phyloP scores from a whole-genome alignment of 30 jellyfish, hydroid and myxozoan genomes.

The Mastigias papua region DNA sequence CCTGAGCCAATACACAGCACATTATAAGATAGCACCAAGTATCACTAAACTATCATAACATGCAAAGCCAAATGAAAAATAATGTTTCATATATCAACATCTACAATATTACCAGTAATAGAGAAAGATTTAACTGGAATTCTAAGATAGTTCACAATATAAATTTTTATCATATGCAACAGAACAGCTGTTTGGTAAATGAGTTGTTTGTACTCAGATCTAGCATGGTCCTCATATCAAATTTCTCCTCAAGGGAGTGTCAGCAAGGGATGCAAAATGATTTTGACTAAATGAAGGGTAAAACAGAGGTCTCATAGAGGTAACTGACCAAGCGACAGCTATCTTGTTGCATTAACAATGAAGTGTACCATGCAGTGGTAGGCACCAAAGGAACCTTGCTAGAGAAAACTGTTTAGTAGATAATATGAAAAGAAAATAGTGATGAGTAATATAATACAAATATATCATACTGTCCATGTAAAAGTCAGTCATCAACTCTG shows the following conservation, averaged over 20 bases:
- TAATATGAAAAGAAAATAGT: constrained; percentile 13
- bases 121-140: not conserved
- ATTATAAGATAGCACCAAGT: too few relatives aligned
- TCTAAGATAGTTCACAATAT: not conserved
- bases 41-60: too few relatives aligned
- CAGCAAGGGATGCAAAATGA: not conserved
- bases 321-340: not conserved
- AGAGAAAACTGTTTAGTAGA: not conserved
- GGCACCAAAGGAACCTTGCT: not conserved
- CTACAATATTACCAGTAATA: not conserved
- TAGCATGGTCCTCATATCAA: not conserved
- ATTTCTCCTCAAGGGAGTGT: not conserved
- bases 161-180: not conserved
- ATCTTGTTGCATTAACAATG: not conserved
- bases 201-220: not conserved
- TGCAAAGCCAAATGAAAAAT: too few relatives aligned
- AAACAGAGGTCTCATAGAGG: not conserved
- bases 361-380: not conserved
- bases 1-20: too few relatives aligned
- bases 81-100: not conserved
- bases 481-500: constrained; percentile 18
- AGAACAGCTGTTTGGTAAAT: not conserved
- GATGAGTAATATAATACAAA: constrained; percentile 54
- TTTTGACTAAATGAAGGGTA: not conserved
- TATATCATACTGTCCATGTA: constrained; percentile 32